Percentiles rank a stretch among this genome's conserved stretches.
phyloP scores from a whole-genome alignment of 1,140 invertebrate genomes.

The Leptinotarsa undecemlineata region DNA sequence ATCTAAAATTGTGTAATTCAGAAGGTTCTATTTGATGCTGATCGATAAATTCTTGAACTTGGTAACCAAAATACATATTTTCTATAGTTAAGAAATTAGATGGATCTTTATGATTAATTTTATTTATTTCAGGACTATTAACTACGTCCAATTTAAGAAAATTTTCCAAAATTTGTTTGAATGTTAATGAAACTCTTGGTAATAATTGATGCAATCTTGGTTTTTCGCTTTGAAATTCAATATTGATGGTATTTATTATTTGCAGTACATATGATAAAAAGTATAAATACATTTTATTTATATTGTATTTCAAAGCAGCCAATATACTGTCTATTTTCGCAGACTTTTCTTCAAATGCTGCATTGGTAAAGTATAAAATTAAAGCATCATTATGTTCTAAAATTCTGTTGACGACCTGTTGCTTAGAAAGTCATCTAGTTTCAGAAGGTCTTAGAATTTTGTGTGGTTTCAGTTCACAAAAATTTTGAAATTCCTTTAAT shows the following conservation, averaged over 20 bases:
- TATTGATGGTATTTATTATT: not conserved
- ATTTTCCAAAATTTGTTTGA: too few relatives aligned
- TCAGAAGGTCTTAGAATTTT: slow-evolving; percentile 41
- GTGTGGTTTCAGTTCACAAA: slow-evolving; percentile 44
- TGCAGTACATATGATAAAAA: slow-evolving; percentile 15
- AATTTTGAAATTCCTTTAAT: slow-evolving; percentile 41
- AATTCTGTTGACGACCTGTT: slow-evolving; percentile 50
- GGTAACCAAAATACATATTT: too few relatives aligned
- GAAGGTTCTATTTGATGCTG: too few relatives aligned
- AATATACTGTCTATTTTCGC: not conserved
- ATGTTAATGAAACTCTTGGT: too few relatives aligned
- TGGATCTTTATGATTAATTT: too few relatives aligned
- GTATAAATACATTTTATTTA: slow-evolving; percentile 10
- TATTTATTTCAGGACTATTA: too few relatives aligned
- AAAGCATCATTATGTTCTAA: slow-evolving; percentile 52
- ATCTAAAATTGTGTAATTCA: too few relatives aligned
- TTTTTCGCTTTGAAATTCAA: slow-evolving; percentile 18
- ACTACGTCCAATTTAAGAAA: too few relatives aligned
- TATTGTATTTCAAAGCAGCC: not conserved
- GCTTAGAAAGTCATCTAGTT: slow-evolving; percentile 44
- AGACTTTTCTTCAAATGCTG: not conserved
- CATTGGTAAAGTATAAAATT: slow-evolving; percentile 12
- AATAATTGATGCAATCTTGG: too few relatives aligned
- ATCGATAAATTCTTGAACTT: too few relatives aligned
- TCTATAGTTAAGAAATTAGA: too few relatives aligned